These are phyloP conservation scores for Astatotilapia flaviijosephi DNA, from an alignment of 2,113 vertebrate species.

Conservation along the genomic window DNA sequence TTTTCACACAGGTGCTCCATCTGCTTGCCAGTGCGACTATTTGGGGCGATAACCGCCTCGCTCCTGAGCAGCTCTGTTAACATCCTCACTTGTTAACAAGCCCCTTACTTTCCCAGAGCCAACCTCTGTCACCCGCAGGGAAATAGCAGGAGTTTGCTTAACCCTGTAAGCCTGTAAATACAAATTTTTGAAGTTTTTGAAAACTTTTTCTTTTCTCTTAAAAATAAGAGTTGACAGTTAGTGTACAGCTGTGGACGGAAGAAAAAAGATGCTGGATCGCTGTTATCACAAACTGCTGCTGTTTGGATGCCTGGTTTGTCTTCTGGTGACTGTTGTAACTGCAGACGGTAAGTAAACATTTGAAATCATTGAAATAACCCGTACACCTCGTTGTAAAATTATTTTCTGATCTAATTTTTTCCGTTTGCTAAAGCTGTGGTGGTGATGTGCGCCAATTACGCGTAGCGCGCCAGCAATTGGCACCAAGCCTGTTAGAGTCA, in stretches of 20 bases:
- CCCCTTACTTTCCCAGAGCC: conserved; percentile 13
- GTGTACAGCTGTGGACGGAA: not conserved
- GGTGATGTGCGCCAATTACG: not conserved
- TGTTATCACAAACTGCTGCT: conserved; percentile 35
- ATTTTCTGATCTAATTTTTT: not conserved
- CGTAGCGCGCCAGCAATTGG: not conserved
- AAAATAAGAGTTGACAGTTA: not conserved
- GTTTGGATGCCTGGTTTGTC: conserved; percentile 64
- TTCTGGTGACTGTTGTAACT: conserved; percentile 59
- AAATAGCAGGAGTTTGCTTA: conserved; percentile 26
- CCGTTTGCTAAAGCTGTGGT: not conserved
- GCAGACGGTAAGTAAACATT: conserved; percentile 75
- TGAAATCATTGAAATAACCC: not conserved
- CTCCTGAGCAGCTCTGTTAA: conserved; percentile 35
- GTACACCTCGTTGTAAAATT: not conserved
- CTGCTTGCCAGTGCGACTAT: conserved; percentile 64
- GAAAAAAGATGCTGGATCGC: conserved; percentile 57
- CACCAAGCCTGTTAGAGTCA: not conserved
- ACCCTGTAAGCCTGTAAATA: not conserved
- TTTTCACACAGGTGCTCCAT: conserved; percentile 78
- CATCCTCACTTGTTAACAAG: conserved; percentile 23
- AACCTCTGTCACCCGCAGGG: conserved; percentile 17
- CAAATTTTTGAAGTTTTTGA: conserved; percentile 8
- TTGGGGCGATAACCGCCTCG: conserved; percentile 69
- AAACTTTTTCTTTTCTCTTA: not conserved